Conservation (phyloP, 2,888 invertebrate genomes). For the Oligia fasciuncula region DNA sequence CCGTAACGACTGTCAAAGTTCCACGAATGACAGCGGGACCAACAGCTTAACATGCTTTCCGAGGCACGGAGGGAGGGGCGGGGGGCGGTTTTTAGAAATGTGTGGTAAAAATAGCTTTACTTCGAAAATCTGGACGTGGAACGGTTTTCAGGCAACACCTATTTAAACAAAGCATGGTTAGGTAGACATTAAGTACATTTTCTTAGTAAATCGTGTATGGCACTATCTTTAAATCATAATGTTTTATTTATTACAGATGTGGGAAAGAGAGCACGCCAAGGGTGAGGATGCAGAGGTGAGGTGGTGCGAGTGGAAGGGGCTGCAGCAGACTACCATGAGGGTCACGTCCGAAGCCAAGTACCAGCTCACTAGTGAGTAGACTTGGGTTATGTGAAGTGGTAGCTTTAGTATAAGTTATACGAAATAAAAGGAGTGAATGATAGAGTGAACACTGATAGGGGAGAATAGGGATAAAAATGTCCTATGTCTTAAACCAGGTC, state of each 20-base stretch:
- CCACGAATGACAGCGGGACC: too few species aligned
- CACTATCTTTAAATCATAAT: not conserved
- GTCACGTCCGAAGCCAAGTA: slow-evolving; percentile 97
- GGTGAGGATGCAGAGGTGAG: slow-evolving; percentile 94
- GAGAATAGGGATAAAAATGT: not conserved
- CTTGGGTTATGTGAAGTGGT: not conserved
- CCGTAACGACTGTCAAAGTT: too few species aligned
- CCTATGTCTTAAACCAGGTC: not conserved
- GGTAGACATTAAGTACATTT: too few species aligned
- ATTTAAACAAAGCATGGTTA: too few species aligned
- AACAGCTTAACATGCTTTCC: too few species aligned
- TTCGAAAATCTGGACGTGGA: not conserved
- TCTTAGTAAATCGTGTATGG: too few species aligned
- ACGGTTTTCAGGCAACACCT: not conserved
- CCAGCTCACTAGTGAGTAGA: slow-evolving; percentile 87
- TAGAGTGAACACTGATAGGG: not conserved
- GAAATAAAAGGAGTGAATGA: not conserved
- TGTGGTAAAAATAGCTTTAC: not conserved
- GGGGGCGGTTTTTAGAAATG: not conserved
- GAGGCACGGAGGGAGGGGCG: too few species aligned
- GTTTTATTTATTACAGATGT: slow-evolving; percentile 84
- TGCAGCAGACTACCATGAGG: slow-evolving; percentile 96
- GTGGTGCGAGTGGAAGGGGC: slow-evolving; percentile 97
- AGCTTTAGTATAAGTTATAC: not conserved
- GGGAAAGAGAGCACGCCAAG: slow-evolving; percentile 92